Conservation (phyloP, 2,888 invertebrate species). For the Tethea ocularis region DNA sequence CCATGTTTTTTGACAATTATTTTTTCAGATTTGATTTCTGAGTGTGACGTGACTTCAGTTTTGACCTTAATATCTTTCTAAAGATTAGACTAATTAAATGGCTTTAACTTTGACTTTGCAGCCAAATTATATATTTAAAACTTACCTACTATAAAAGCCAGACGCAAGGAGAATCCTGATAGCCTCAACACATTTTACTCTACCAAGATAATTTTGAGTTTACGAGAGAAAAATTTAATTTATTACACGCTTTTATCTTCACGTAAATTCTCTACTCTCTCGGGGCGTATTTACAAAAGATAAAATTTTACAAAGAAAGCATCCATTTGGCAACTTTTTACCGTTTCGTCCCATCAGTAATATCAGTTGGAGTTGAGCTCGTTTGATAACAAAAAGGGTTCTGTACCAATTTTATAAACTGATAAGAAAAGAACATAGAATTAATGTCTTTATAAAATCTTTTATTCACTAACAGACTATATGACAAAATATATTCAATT, state of each 20-base stretch:
- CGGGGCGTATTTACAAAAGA: constrained; percentile 29
- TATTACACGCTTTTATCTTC: constrained; percentile 29
- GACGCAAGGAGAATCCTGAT: neutral
- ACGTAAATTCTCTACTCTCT: constrained; percentile 23
- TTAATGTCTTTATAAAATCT: too few species aligned
- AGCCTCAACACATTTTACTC: neutral
- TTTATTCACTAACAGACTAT: too few species aligned
- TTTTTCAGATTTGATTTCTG: too few species aligned
- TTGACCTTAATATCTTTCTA: too few species aligned
- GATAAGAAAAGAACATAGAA: too few species aligned
- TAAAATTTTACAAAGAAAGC: constrained; percentile 35
- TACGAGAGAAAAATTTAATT: constrained; percentile 29
- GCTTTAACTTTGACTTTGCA: too few species aligned
- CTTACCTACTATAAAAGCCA: neutral
- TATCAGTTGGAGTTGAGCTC: constrained; percentile 21
- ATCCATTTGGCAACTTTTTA: constrained; percentile 23
- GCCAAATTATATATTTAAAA: too few species aligned
- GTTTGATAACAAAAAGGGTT: neutral
- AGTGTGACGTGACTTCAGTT: too few species aligned
- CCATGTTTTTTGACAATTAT: too few species aligned
- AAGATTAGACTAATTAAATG: too few species aligned
- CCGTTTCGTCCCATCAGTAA: constrained; percentile 15
- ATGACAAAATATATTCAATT: too few species aligned
- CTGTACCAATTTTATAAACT: neutral
- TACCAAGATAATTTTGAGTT: neutral